phyloP scores from a whole-genome alignment of 2,113 vertebrate genomes.

The Sinocyclocheilus rhinocerous region DNA sequence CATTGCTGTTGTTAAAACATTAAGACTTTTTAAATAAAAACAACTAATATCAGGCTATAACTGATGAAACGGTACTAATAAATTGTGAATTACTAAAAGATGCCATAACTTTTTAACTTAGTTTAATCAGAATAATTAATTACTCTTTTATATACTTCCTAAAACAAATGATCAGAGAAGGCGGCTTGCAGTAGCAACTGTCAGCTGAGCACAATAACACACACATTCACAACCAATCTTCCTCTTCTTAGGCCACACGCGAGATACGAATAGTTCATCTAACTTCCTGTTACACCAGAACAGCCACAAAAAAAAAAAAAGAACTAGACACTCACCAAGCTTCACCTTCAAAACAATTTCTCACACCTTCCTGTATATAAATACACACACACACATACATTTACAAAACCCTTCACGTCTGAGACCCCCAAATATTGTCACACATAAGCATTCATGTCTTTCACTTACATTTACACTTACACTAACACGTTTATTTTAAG shows the following conservation, averaged over 20 bases:
- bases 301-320: slow-evolving; percentile 36
- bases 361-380: not conserved
- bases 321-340: not conserved
- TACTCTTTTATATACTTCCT: not conserved
- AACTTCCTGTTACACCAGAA: slow-evolving; percentile 71
- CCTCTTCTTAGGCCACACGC: slow-evolving; percentile 58
- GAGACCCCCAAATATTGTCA: not conserved
- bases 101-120: too few species aligned
- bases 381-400: not conserved
- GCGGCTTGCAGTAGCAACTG: not conserved
- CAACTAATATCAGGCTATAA: too few species aligned
- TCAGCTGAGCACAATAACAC: not conserved
- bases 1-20: too few species aligned
- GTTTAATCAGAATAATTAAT: not conserved
- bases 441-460: not conserved
- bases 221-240: not conserved
- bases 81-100: too few species aligned
- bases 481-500: not conserved
- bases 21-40: too few species aligned
- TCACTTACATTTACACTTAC: not conserved
- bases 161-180: not conserved
- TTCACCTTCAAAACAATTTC: not conserved
- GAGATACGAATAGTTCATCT: slow-evolving; percentile 64
- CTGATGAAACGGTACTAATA: too few species aligned
- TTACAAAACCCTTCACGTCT: not conserved